phyloP scores from a whole-genome alignment of 1,140 invertebrate genomes.

The Neotoxoptera formosana region DNA sequence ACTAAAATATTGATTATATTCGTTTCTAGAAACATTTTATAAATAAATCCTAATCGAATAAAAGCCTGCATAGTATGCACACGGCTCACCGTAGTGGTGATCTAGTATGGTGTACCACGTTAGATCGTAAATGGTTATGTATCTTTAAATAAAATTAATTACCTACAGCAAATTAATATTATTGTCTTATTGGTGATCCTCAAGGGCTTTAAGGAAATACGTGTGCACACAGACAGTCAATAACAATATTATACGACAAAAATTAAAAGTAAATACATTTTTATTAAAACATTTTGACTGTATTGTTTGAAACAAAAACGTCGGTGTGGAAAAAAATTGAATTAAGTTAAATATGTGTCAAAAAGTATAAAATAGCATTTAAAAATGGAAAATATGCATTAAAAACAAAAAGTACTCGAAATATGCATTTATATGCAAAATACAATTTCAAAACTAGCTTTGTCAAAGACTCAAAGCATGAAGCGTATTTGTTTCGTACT shows the following conservation, averaged over 20 bases:
- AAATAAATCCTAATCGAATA: neutral
- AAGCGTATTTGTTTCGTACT: too few relatives aligned
- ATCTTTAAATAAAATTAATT: too few relatives aligned
- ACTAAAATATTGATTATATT: neutral
- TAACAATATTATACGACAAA: neutral
- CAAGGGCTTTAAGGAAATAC: neutral
- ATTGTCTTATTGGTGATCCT: too few relatives aligned
- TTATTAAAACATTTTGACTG: neutral
- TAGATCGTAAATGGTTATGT: too few relatives aligned
- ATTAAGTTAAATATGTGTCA: neutral
- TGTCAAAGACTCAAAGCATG: too few relatives aligned
- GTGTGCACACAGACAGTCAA: neutral
- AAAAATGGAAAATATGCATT: too few relatives aligned
- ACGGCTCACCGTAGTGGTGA: neutral
- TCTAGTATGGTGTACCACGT: neutral
- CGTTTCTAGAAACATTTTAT: conserved; percentile 12
- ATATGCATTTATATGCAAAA: too few relatives aligned
- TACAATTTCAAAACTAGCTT: too few relatives aligned
- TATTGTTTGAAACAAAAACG: neutral
- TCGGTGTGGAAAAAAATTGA: neutral
- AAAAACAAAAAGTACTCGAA: too few relatives aligned
- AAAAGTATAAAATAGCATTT: neutral
- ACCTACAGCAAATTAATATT: too few relatives aligned
- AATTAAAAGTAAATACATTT: neutral
- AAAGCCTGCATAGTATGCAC: neutral